Conservation (phyloP, 2,113 vertebrate genomes). For the Tonatia bakeri region DNA sequence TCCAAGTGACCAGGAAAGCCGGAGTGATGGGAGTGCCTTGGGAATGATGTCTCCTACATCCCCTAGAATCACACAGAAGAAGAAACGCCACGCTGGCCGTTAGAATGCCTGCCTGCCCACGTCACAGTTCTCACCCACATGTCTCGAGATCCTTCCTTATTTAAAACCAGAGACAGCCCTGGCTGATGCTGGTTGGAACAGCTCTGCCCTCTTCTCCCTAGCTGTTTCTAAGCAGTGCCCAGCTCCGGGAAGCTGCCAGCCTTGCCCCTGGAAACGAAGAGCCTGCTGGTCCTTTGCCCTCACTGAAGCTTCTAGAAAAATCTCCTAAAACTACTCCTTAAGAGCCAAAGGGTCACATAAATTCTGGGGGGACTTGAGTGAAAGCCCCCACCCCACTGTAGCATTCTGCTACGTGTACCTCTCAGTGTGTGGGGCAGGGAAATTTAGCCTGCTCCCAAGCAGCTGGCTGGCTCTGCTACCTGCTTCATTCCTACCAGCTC, state of each 20-base stretch:
- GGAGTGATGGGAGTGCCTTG: background rate
- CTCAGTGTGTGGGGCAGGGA: background rate
- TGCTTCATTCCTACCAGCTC: background rate
- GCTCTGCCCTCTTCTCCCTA: background rate
- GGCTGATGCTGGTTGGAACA: background rate
- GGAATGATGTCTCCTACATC: background rate
- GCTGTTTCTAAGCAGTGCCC: background rate
- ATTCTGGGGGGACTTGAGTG: background rate
- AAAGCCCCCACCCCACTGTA: fast-evolving
- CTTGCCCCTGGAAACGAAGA: background rate
- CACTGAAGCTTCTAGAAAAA: background rate
- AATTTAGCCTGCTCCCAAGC: background rate
- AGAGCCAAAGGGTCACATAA: background rate
- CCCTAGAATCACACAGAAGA: background rate
- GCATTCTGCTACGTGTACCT: background rate
- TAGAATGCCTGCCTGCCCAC: background rate
- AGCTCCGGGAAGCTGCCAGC: background rate
- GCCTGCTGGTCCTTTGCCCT: background rate
- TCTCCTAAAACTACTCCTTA: background rate
- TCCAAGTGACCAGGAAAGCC: background rate
- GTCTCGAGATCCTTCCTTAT: background rate
- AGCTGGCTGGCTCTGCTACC: background rate
- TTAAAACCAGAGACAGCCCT: background rate
- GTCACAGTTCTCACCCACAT: background rate
- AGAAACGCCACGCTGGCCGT: background rate